These are phyloP conservation scores for Zosterops lateralis DNA, from an alignment of 2,113 vertebrate genomes.

Conservation along the genomic window DNA sequence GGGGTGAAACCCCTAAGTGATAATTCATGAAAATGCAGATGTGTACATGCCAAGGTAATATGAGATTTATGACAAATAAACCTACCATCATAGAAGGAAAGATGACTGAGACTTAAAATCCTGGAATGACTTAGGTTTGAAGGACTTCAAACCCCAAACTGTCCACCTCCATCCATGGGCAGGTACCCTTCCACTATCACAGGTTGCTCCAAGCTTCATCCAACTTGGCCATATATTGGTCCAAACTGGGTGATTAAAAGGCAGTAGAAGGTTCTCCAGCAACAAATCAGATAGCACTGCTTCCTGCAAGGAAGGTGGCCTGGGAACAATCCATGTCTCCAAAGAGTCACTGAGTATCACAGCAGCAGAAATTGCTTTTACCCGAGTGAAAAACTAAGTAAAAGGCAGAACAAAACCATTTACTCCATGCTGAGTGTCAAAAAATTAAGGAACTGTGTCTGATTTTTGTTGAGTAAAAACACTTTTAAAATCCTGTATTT, in stretches of 20 bases:
- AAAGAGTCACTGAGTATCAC: neutral
- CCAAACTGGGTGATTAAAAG: neutral
- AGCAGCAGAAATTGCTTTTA: neutral
- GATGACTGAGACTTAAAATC: neutral
- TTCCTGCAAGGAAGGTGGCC: neutral
- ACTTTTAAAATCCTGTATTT: neutral
- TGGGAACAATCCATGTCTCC: neutral
- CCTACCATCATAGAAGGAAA: neutral
- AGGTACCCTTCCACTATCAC: neutral
- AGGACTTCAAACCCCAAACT: neutral
- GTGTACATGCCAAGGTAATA: accelerated
- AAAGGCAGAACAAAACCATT: neutral
- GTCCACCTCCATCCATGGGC: neutral
- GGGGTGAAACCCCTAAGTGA: neutral
- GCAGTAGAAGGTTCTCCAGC: neutral
- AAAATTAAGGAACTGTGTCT: neutral
- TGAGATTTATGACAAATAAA: neutral
- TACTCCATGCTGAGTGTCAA: neutral
- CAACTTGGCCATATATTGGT: neutral
- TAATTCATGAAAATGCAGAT: neutral
- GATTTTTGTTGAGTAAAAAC: neutral
- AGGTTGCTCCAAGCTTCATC: neutral
- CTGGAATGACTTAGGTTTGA: neutral
- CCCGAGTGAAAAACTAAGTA: accelerated
- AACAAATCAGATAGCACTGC: neutral